A percentile compares a stretch with the other conserved stretches of the same genome.
These are phyloP conservation scores for Mycteria americana DNA, from an alignment of 2,797 vertebrate genomes.

Conservation along the genomic window DNA sequence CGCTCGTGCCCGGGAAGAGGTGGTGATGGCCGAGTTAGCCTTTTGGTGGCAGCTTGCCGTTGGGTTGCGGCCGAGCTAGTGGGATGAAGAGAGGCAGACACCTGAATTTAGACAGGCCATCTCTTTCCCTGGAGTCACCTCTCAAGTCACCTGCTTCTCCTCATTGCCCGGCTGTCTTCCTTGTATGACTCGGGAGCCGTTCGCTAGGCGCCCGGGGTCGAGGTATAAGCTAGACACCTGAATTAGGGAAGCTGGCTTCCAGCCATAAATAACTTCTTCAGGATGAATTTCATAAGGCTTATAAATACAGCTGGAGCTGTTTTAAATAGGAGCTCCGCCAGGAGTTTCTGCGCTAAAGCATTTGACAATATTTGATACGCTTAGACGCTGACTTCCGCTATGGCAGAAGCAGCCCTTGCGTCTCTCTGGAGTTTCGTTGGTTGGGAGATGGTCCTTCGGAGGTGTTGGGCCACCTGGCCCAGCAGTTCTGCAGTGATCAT, in stretches of 20 bases:
- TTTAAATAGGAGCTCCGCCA: slow-evolving; percentile 43
- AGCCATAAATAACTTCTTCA: background rate
- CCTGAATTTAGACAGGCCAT: background rate
- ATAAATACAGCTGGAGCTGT: slow-evolving; percentile 44
- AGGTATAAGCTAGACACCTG: background rate
- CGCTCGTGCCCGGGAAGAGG: background rate
- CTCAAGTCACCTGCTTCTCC: background rate
- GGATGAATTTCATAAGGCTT: slow-evolving; percentile 51
- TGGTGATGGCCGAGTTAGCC: background rate
- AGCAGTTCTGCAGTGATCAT: background rate
- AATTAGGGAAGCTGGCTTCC: background rate
- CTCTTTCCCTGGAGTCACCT: background rate
- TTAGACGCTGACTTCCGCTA: background rate
- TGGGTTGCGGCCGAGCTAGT: background rate
- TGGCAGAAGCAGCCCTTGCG: background rate
- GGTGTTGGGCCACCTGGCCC: background rate
- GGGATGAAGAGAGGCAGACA: background rate
- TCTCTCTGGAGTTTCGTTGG: slow-evolving; percentile 14
- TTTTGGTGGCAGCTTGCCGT: background rate
- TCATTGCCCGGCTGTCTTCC: background rate
- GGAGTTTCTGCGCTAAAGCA: background rate
- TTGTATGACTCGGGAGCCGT: background rate
- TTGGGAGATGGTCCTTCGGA: slow-evolving; percentile 31
- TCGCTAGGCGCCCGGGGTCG: fast-evolving
- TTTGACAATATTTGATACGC: slow-evolving; percentile 46